Evolutionary conservation across 2,888 invertebrate genomes (phyloP).

Genomic region (Amiota mariae): DNA sequence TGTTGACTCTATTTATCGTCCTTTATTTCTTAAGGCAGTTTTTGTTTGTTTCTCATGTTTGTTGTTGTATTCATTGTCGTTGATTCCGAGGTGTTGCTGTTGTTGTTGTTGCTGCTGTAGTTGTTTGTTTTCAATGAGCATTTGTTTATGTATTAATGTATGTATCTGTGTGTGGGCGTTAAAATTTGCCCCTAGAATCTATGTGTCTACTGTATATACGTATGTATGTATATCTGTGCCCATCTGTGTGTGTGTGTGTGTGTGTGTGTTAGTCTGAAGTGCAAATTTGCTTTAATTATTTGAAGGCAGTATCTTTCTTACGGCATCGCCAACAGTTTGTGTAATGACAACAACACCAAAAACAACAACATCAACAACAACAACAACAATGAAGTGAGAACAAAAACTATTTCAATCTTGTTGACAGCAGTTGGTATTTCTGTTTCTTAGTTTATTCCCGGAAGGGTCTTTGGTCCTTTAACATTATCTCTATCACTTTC

Average conservation of each 20-base stretch:
- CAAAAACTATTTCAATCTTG: constrained; percentile 25
- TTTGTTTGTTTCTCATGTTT: constrained; percentile 27
- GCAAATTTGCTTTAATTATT: constrained; percentile 72
- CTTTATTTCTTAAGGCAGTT: neutral
- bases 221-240: neutral
- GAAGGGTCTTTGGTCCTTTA: neutral
- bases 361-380: constrained; percentile 37
- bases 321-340: constrained; percentile 37
- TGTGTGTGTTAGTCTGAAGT: constrained; percentile 64
- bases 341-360: constrained; percentile 43
- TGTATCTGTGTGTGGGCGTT: constrained; percentile 28
- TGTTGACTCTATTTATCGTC: constrained; percentile 9
- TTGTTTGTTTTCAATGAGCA: constrained; percentile 29
- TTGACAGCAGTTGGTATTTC: constrained; percentile 49
- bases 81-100: constrained; percentile 4
- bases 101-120: constrained; percentile 31
- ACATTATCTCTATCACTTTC: neutral
- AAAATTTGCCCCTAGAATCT: neutral
- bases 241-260: constrained; percentile 26
- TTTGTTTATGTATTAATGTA: constrained; percentile 29
- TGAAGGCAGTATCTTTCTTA: constrained; percentile 51
- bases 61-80: constrained; percentile 33
- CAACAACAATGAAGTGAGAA: constrained; percentile 25
- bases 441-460: neutral
- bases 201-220: neutral